phyloP scores from a whole-genome alignment of 2,797 vertebrate species.

The Clarias laeviceps region DNA sequence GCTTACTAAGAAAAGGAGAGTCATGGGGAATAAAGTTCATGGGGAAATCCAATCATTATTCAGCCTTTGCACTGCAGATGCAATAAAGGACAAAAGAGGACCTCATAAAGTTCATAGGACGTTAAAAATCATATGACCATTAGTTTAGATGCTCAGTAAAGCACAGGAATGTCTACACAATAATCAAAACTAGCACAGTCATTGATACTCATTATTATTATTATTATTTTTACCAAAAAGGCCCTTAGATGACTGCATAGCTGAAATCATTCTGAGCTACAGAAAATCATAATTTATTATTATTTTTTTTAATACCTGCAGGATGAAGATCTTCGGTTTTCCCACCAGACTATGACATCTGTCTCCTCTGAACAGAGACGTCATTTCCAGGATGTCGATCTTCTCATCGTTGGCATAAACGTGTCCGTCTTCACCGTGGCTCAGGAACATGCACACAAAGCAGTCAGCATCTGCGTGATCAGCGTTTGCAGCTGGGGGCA shows the following conservation, averaged over 20 bases:
- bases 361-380: constrained; percentile 86
- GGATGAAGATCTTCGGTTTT: constrained; percentile 95
- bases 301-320: constrained; percentile 83
- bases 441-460: constrained; percentile 91
- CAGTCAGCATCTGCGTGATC: constrained; percentile 86
- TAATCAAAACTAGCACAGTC: not conserved
- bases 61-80: not conserved
- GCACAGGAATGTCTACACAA: not conserved
- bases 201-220: not conserved
- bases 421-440: constrained; percentile 86
- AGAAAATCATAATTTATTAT: not conserved
- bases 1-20: not conserved
- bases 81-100: not conserved
- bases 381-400: constrained; percentile 81
- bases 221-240: not conserved
- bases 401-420: constrained; percentile 80
- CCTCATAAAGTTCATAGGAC: not conserved
- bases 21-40: not conserved
- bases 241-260: not conserved
- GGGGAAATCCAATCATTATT: not conserved
- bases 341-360: constrained; percentile 86
- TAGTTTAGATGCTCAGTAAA: not conserved
- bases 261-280: not conserved
- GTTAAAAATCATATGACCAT: not conserved
- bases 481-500: constrained; percentile 72